These are phyloP conservation scores for Drosophila kohkoa DNA, from an alignment of 1,140 invertebrate genomes.

Conservation along the genomic window DNA sequence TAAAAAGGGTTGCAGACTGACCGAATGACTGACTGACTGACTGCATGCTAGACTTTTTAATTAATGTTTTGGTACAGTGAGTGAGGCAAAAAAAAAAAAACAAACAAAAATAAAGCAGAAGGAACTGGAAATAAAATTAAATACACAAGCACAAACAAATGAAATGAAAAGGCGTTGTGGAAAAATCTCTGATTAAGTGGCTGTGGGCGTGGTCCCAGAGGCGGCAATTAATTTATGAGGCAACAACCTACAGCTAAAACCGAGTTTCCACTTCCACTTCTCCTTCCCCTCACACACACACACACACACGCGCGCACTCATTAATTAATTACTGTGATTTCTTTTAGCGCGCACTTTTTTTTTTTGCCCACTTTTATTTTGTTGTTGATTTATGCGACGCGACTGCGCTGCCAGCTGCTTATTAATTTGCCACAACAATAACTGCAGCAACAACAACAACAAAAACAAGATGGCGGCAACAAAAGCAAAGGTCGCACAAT, in stretches of 20 bases:
- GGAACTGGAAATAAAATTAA: slow-evolving; percentile 20
- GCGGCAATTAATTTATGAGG: slow-evolving; percentile 79
- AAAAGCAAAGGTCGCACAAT: slow-evolving; percentile 50
- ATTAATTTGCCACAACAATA: slow-evolving; percentile 58
- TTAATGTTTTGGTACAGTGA: slow-evolving; percentile 17
- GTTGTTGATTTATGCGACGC: slow-evolving; percentile 46
- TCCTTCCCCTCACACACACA: slow-evolving; percentile 26
- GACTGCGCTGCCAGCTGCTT: slow-evolving; percentile 36
- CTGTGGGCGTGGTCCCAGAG: slow-evolving; percentile 57
- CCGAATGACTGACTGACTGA: neutral
- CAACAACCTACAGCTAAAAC: slow-evolving; percentile 35
- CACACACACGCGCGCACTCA: slow-evolving; percentile 47
- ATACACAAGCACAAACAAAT: slow-evolving; percentile 33
- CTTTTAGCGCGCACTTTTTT: slow-evolving; percentile 60
- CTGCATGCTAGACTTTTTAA: slow-evolving; percentile 28
- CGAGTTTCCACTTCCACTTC: slow-evolving; percentile 21
- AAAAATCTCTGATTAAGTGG: slow-evolving; percentile 74
- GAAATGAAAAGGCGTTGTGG: slow-evolving; percentile 43
- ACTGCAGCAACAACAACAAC: slow-evolving; percentile 35
- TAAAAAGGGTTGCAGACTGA: slow-evolving; percentile 12
- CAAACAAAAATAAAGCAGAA: slow-evolving; percentile 7
- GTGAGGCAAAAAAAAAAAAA: neutral
- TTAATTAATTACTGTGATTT: slow-evolving; percentile 83
- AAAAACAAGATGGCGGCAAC: slow-evolving; percentile 13
- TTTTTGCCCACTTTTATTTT: slow-evolving; percentile 3